Conservation (phyloP, 2,113 vertebrate species). For the Hiodon tergisus region DNA sequence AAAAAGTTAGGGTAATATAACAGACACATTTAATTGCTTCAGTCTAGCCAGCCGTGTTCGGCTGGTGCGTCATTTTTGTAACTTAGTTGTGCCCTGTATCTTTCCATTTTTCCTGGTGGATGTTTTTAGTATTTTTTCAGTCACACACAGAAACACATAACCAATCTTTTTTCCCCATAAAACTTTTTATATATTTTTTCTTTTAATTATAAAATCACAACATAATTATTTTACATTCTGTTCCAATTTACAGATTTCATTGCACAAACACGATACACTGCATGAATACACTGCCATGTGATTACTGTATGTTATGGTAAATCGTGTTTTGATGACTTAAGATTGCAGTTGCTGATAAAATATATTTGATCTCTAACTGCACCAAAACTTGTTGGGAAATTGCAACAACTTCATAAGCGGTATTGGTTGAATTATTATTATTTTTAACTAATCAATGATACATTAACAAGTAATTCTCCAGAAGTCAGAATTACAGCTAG, state of each 20-base stretch:
- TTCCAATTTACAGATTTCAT: slow-evolving; percentile 17
- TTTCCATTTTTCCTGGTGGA: too few relatives aligned
- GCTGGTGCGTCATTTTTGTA: too few relatives aligned
- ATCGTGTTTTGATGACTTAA: slow-evolving; percentile 3
- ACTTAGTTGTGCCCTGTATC: too few relatives aligned
- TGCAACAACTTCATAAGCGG: neutral
- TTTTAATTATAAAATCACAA: slow-evolving; percentile 18
- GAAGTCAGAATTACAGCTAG: neutral
- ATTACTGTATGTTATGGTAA: neutral
- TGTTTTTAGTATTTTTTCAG: neutral
- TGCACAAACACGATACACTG: neutral
- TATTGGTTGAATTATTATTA: neutral
- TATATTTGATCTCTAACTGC: neutral
- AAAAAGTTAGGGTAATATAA: too few relatives aligned
- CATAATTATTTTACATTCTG: slow-evolving; percentile 12
- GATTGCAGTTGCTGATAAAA: neutral
- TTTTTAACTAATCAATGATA: neutral
- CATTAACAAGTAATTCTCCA: neutral
- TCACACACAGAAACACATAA: neutral
- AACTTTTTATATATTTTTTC: slow-evolving; percentile 6
- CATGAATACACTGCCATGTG: neutral
- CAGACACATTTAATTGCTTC: too few relatives aligned
- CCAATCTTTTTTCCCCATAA: neutral
- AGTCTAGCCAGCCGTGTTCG: too few relatives aligned
- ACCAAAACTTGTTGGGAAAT: neutral